Conservation (phyloP, 2,797 vertebrate species). For the Hirundo rustica region DNA sequence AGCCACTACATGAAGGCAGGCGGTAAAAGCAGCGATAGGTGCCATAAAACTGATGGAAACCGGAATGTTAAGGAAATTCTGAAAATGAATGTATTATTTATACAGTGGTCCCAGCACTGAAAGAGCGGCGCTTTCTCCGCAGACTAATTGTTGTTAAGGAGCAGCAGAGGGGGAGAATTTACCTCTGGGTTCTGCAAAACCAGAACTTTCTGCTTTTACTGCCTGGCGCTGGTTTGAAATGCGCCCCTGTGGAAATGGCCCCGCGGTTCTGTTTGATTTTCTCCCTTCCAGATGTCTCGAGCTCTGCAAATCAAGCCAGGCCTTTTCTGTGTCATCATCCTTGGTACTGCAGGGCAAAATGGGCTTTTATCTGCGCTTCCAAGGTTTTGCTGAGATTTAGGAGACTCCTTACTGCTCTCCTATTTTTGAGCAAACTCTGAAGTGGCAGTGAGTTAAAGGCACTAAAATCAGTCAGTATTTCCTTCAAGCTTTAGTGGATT, state of each 20-base stretch:
- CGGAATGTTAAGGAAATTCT: not conserved
- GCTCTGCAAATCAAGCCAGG: not conserved
- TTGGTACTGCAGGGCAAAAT: not conserved
- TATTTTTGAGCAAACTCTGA: not conserved
- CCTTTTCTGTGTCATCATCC: not conserved
- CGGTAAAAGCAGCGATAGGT: not conserved
- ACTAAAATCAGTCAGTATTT: not conserved
- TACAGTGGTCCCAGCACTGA: not conserved
- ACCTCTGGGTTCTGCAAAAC: not conserved
- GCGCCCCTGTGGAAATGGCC: not conserved
- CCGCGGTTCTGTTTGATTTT: not conserved
- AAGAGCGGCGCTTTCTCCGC: not conserved
- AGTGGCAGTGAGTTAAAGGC: not conserved
- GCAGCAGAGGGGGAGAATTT: not conserved
- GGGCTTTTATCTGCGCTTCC: not conserved
- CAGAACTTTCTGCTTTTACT: not conserved
- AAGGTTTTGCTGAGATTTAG: not conserved
- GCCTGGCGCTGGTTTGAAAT: not conserved
- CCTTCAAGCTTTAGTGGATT: not conserved
- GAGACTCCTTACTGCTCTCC: not conserved
- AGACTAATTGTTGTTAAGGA: not conserved
- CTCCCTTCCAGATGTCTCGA: not conserved
- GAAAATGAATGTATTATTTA: not conserved
- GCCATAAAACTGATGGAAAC: not conserved
- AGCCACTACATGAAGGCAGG: not conserved